Evolutionary conservation across 2,797 vertebrate species (phyloP).

Genomic region (Esox lucius): DNA sequence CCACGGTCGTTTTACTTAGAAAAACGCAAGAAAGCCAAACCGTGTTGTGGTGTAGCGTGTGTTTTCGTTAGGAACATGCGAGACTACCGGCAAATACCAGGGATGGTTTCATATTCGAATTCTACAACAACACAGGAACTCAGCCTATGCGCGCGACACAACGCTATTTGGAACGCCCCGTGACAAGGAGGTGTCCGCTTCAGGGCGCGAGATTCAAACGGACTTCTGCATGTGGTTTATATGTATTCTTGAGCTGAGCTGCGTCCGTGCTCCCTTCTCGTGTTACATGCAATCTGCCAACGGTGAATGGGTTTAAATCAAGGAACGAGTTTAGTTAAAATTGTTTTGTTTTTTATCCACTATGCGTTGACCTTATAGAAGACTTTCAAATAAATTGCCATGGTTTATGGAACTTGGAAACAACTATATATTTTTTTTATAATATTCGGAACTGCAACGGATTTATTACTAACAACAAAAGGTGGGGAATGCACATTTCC

Average conservation of each 20-base stretch:
- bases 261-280: slow-evolving; percentile 54
- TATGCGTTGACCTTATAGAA: background rate
- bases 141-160: slow-evolving; percentile 44
- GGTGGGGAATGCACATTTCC: slow-evolving; percentile 1
- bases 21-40: background rate
- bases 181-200: slow-evolving; percentile 52
- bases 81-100: slow-evolving; percentile 51
- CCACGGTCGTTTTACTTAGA: background rate
- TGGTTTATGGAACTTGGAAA: background rate
- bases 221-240: slow-evolving; percentile 58
- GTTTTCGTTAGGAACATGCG: slow-evolving; percentile 31
- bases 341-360: background rate
- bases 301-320: slow-evolving; percentile 19
- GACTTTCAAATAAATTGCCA: background rate
- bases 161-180: slow-evolving; percentile 33
- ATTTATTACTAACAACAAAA: background rate
- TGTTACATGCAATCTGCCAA: slow-evolving; percentile 53
- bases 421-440: background rate
- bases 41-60: background rate
- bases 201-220: slow-evolving; percentile 74
- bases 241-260: slow-evolving; percentile 48
- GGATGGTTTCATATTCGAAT: slow-evolving; percentile 53
- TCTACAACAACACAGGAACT: slow-evolving; percentile 51
- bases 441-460: background rate
- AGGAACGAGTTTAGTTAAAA: slow-evolving; percentile 10